phyloP scores from a whole-genome alignment of 2,888 invertebrate species.

The Ommatoiulus sabulosus region DNA sequence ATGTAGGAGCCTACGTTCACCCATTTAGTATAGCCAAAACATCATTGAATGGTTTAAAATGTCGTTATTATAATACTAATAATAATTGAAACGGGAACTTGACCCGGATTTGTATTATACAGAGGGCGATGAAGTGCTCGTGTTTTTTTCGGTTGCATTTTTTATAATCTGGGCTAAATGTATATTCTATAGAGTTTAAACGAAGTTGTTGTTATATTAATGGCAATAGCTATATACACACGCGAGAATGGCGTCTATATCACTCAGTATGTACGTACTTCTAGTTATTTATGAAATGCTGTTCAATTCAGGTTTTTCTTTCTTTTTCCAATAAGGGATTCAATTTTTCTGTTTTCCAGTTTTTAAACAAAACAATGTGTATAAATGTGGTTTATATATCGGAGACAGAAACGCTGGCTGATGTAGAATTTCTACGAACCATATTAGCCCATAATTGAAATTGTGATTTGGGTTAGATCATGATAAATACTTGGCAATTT shows the following conservation, averaged over 20 bases:
- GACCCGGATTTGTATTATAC: not conserved
- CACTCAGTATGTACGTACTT: not conserved
- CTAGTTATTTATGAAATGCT: not conserved
- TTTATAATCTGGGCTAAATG: not conserved
- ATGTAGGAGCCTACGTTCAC: too few species aligned
- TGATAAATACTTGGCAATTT: not conserved
- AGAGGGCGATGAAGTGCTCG: not conserved
- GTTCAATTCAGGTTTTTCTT: not conserved
- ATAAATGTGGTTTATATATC: not conserved
- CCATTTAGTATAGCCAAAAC: too few species aligned
- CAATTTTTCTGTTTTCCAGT: conserved; percentile 5
- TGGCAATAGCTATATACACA: not conserved
- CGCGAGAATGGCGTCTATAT: not conserved
- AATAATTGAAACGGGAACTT: too few species aligned
- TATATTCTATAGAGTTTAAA: not conserved
- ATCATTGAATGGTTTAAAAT: not conserved
- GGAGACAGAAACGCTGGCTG: not conserved
- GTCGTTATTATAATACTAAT: not conserved
- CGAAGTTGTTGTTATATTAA: not conserved
- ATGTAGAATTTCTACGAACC: not conserved
- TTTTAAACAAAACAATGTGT: not conserved
- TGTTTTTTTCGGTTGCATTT: too few species aligned
- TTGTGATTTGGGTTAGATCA: not conserved
- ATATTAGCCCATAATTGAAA: not conserved
- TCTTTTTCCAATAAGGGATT: not conserved